Evolutionary conservation across 2,888 invertebrate species (phyloP).

Genomic region (Timandra comae): DNA sequence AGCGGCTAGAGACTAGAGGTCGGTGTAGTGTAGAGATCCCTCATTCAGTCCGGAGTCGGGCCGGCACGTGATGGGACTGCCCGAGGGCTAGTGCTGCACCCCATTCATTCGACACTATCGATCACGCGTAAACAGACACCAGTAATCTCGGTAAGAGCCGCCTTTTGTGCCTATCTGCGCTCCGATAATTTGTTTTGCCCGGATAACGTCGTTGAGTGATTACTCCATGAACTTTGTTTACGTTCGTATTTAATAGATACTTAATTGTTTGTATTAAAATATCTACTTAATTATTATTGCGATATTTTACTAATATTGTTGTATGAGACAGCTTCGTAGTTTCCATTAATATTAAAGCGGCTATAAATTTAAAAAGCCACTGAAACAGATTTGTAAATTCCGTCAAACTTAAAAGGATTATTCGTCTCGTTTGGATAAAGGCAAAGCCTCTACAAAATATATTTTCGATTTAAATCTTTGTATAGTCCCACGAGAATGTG

Average conservation of each 20-base stretch:
- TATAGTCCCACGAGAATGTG: too few species aligned
- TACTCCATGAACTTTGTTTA: constrained; percentile 2
- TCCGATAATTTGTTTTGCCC: constrained; percentile 19
- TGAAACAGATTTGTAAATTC: not conserved
- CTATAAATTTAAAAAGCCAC: too few species aligned
- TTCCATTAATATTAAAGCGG: too few species aligned
- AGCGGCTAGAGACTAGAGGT: constrained; percentile 31
- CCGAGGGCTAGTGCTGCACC: constrained; percentile 31
- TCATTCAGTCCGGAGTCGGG: constrained; percentile 45
- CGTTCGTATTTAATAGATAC: not conserved
- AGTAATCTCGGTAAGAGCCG: constrained; percentile 37
- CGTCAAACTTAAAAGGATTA: too few species aligned
- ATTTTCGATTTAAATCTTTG: too few species aligned
- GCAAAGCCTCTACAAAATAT: too few species aligned
- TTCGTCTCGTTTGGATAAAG: too few species aligned
- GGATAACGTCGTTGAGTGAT: constrained; percentile 15
- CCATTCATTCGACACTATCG: constrained; percentile 24
- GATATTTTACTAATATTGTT: too few species aligned
- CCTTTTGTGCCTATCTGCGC: constrained; percentile 11
- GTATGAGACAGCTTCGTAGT: too few species aligned
- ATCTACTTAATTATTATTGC: too few species aligned
- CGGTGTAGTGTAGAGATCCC: constrained; percentile 36
- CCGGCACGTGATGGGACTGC: constrained; percentile 45
- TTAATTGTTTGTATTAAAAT: too few species aligned
- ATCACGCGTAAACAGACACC: constrained; percentile 48